Evolutionary conservation across 2,113 vertebrate species (phyloP), one percentile per base, ranked within the genome.

Genomic region (Phycodurus eques): DNA sequence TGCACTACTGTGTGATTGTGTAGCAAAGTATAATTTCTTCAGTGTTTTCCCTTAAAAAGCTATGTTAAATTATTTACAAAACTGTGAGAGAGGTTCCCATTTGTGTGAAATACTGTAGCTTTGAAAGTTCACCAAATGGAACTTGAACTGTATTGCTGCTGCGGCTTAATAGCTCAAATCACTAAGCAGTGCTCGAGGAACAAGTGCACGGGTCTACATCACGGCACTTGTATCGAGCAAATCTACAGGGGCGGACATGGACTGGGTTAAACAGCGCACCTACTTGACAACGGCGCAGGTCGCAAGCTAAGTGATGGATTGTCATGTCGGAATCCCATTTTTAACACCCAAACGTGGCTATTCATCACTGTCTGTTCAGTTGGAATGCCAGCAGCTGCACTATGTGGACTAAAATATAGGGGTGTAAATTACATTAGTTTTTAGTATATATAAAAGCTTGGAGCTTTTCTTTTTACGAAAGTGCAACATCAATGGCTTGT

Each of bases 291-390:
- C 71, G 33, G 33, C 60, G 33, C 33, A 19, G 15, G 79, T 73
- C 57, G 74, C 71, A 47, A 82, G 68, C 72, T 49, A 69, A 69
- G 73, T 84, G 82, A 85, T 87, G 86, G 88, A 87, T 83, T 85
- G 86, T 88, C 81, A 86, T 82, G 67, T 75, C 72, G 75, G 82
- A 80, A 83, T 68, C 80, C 71, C 67, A 77, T 76, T 83, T 79
- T 90, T 74, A 83, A 78, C 75, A 81, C 74, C 70, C 77, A 73
- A 69, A 79, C 73, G 22, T 61, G 43, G 71, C 78, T 68, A 87
- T 89, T 85, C 83, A 77, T 92, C 88, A 87, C 54, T 70, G 62
- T 43, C 70, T 54, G 53, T 54, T 19, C 53, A n/a, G 8, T 20
- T 22, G 53, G 20, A 4, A n/a, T 54, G 53, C 19, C 53, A n/a